Base-by-base conservation (phyloP, 2,888 invertebrate species). In the Pyralis farinalis region DNA sequence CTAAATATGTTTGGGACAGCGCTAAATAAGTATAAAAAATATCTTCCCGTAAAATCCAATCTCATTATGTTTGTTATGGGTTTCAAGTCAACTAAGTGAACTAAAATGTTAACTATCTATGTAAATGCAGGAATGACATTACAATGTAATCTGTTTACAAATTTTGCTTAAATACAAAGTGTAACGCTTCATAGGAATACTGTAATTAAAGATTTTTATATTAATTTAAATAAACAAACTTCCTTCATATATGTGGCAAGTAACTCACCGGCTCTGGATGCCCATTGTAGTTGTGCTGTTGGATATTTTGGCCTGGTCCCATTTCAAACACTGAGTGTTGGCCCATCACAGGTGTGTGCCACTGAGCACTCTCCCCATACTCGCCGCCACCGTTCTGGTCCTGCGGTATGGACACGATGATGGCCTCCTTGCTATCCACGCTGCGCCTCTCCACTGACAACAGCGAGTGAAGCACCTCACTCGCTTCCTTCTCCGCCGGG, bases 401-500 rank as follows among this genome's bases (percentile, higher is more conserved):
- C 21, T 71, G 16, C 33, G 85, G 87, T 45, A 89, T 87, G 38
- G 88, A 71, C 49, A 90, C 90, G 32, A 90, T 89, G 46, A 90
- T 90, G 21, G 89, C 79, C 49, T 90, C 90, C 56, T 90, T 90
- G 64, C 88, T 89, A 63, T 90, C 90, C 59, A 92, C 91, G 65
- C 92, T 92, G 33, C 93, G 90, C 21, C 93, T 81, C 70, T 93
- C 93, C 49, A 93, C 92, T 6, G 93, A 92, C 40, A 93, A 74
- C 47, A 93, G 74, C 10, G 93, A 92, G 67, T 93, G 93, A 39
- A 93, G 79, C 31, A 93, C 93, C 77, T 93, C 93, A 62, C 92
- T 93, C 11, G 93, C 93, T 71, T 93, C 93, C 71, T 93, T 93
- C 77, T 93, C 93, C 25, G 93, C 93, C 46, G 91, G 90, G 70